Evolutionary conservation across 2,797 vertebrate genomes (phyloP), one percentile per base, ranked within the genome.

Genomic region (Cyclopterus lumpus): DNA sequence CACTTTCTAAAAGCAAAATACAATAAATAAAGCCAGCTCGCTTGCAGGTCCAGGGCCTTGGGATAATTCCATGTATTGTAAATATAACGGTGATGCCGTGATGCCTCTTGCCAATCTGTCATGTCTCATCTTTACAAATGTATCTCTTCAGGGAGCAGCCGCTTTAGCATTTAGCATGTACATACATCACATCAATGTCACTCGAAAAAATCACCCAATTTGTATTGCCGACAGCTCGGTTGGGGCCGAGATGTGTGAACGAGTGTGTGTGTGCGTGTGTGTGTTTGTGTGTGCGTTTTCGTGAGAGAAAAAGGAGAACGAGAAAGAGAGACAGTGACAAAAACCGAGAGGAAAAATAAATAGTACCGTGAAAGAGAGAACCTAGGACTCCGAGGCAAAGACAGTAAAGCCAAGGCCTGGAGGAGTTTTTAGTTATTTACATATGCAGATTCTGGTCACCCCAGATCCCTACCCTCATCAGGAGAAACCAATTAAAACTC

Each of bases 401-500:
- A 83, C 71, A 84, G 79, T 51, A 64, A 78, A 88, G 76, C 83
- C 68, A 73, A 88, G 83, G 87, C 93, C 90, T 88, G 67, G 75
- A 92, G 92, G 93, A 92, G 74, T 83, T 84, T 89, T 76, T 59
- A 49, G 76, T 91, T 94, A 94, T 94, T 94, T 94, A 93, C 92
- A 93, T 89, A 89, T 93, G 87, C 89, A 89, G 87, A 91, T 90
- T 80, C 80, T 87, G 86, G 88, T 92, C 88, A 93, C 92, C 91
- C 91, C 65, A 92, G 89, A 92, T 93, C 93, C 92, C 93, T 79
- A 82, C 88, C 77, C 93, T 94, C 93, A 94, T 94, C 92, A 93
- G 84, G 88, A 90, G 90, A 93, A 93, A 89, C 91, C 92, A 93
- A 93, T 93, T 93, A 93, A 94, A 93, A 91, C 80, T 92, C 86